Evolutionary conservation across 2,888 invertebrate species (phyloP), one percentile per base, ranked within the genome.

Genomic region (Mesopsocus fuscifrons): DNA sequence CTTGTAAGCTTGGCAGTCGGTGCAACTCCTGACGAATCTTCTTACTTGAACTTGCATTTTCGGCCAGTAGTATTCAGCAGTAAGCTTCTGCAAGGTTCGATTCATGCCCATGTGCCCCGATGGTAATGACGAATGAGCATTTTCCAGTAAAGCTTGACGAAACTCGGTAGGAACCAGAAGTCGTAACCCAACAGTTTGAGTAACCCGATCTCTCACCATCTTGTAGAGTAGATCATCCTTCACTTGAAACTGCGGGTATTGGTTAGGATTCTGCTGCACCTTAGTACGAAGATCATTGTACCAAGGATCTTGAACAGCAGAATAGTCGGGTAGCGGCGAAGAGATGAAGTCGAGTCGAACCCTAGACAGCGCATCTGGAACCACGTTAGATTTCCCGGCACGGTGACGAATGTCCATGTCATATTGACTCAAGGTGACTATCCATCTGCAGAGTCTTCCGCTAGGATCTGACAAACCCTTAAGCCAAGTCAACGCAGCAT

Each of bases 1-100:
- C 22, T 52, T 52, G 3, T 34, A 26, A 1, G 5, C 11, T 18
- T 48, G 48, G 17, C 52, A 53, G 1, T 34, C 35, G 4, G 21
- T 6, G 23, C 52, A 53, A 3, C 15, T 23, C 2, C 43, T 18
- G 1, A 53, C 50, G 22, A 44, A 51, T 0, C 33, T 40, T 1
- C 43, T 45, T 1, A 51, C 35, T 20, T 52, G 50, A 3, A 33
- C 6, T 20, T 42, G 35, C 48, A 51, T 49, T 8, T 44, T 23
- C 2, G 53, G 52, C 54, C 52, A 53, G 42, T 54, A 52, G 30
- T 53, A 56, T 21, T 38, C 20, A 3, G n/a, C 18, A 6, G 17
- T 17, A 9, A 38, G n/a, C 9, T 18, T 38, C 6, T 20, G 4
- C 6, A 38, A 20, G 5, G 38, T 38, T 38, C 21, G 15, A 5